phyloP scores from a whole-genome alignment of 2,888 invertebrate genomes.

The Camptogramma bilineatum region DNA sequence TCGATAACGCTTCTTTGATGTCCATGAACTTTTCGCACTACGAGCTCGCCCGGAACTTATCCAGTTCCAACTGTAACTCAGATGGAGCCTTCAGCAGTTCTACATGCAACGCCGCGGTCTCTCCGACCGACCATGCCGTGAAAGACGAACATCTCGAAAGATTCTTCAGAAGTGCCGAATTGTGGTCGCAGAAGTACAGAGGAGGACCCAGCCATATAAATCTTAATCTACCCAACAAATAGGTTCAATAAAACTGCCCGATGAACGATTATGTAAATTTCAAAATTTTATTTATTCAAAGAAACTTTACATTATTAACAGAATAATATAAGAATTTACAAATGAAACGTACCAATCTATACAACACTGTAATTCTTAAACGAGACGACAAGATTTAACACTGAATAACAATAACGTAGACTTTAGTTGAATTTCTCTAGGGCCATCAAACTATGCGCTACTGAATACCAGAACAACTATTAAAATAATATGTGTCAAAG shows the following conservation, averaged over 20 bases:
- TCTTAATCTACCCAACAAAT: conserved; percentile 54
- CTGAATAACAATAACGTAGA: conserved; percentile 83
- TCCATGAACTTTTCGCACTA: conserved; percentile 79
- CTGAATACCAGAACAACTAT: conserved; percentile 57
- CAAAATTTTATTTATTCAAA: conserved; percentile 84
- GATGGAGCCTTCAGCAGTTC: conserved; percentile 70
- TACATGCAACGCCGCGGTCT: conserved; percentile 56
- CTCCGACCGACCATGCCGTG: conserved; percentile 55
- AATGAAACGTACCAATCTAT: conserved; percentile 82
- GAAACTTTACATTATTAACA: conserved; percentile 84
- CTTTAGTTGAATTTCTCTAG: conserved; percentile 75
- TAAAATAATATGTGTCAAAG: background rate
- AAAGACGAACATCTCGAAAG: conserved; percentile 74
- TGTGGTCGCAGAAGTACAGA: conserved; percentile 62
- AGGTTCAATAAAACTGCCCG: conserved; percentile 67
- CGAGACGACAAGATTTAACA: conserved; percentile 84
- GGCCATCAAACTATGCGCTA: conserved; percentile 70
- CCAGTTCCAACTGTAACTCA: conserved; percentile 69
- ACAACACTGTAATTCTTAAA: conserved; percentile 85
- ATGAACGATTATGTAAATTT: conserved; percentile 84
- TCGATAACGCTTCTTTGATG: conserved; percentile 66
- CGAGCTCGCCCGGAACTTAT: conserved; percentile 73
- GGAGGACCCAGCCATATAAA: conserved; percentile 50
- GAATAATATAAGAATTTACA: conserved; percentile 82
- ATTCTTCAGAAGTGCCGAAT: conserved; percentile 74